These are phyloP conservation scores for Julus scanicus DNA, from an alignment of 2,888 invertebrate species.

Conservation along the genomic window DNA sequence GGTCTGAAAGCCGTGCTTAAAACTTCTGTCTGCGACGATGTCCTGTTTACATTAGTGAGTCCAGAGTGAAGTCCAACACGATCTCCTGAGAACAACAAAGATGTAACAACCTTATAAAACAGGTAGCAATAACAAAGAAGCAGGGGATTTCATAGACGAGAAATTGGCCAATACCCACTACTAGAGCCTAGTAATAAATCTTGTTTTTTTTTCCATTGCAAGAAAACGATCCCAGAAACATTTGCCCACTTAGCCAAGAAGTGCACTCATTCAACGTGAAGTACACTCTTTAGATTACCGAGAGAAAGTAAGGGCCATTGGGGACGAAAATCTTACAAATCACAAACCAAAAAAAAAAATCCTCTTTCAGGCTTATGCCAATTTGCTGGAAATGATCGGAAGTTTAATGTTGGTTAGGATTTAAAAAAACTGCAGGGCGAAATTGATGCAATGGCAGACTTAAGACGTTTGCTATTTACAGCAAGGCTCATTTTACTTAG, in stretches of 20 bases:
- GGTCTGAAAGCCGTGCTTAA: constrained; percentile 54
- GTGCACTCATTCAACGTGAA: constrained; percentile 1
- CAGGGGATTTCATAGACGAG: not conserved
- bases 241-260: constrained; percentile 1
- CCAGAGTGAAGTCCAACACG: constrained; percentile 43
- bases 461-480: not conserved
- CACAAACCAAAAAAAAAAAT: not conserved
- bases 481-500: too few relatives aligned
- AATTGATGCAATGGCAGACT: not conserved
- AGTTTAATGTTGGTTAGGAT: constrained; percentile 1
- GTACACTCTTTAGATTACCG: not conserved
- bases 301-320: not conserved
- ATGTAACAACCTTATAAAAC: constrained; percentile 18
- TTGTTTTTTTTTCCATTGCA: constrained; percentile 16
- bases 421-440: not conserved
- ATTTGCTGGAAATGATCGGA: not conserved
- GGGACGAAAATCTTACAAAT: not conserved
- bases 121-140: constrained; percentile 8
- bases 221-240: constrained; percentile 1
- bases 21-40: constrained; percentile 42
- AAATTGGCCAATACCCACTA: constrained; percentile 45
- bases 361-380: not conserved
- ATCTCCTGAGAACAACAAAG: constrained; percentile 51
- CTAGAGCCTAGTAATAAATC: constrained; percentile 25
- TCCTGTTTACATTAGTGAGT: constrained; percentile 51